Evolutionary conservation across 2,797 vertebrate genomes (phyloP).

Genomic region (Furcifer pardalis): DNA sequence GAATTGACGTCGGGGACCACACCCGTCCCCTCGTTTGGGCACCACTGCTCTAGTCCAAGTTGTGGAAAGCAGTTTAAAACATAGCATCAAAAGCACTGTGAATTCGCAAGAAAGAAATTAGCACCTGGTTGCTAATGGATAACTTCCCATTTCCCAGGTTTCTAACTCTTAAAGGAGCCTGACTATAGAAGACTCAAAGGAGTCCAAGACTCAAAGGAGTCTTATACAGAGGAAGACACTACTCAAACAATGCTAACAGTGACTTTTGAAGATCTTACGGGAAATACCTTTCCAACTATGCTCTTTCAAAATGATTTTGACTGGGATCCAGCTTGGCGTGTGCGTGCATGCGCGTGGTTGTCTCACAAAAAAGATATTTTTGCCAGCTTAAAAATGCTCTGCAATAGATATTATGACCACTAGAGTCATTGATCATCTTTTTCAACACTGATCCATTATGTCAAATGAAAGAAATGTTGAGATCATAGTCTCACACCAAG

Average conservation of each 20-base stretch:
- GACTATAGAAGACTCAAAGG: not conserved
- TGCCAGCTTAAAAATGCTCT: no score
- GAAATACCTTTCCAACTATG: not conserved
- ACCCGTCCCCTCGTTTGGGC: no score
- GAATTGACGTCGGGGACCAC: no score
- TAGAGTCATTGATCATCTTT: not conserved
- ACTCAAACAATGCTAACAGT: not conserved
- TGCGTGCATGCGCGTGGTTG: no score
- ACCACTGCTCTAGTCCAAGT: no score
- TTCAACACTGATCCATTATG: not conserved
- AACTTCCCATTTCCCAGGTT: not conserved
- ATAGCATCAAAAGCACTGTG: not conserved
- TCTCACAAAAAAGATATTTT: no score
- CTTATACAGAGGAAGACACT: not conserved
- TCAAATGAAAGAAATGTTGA: not conserved
- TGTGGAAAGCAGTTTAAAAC: not conserved
- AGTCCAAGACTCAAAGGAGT: no score
- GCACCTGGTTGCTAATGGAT: not conserved
- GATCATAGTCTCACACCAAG: not conserved
- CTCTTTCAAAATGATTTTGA: not conserved
- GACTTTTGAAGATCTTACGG: not conserved
- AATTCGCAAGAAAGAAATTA: not conserved
- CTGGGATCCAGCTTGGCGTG: not conserved
- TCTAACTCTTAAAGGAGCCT: not conserved
- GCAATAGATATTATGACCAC: no score